Base-by-base conservation (phyloP, 2,888 invertebrate species). In the Epirrhoe alternata region DNA sequence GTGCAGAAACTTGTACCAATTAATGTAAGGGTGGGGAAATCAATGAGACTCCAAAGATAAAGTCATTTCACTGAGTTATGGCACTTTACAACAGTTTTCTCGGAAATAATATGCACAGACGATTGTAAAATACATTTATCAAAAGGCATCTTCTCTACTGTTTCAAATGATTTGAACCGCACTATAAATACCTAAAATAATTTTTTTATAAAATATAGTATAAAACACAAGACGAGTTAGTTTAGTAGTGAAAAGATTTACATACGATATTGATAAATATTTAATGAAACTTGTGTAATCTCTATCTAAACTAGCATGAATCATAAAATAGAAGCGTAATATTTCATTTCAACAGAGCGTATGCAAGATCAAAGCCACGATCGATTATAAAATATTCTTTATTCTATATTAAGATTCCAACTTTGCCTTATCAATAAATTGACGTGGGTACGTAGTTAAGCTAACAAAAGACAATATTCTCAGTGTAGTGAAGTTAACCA, bases 1-100 rank as follows among this genome's bases (percentile, higher is more conserved):
- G 82, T 73, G 84, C 80, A 80, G 81, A 80, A 86, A 86, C 76
- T 86, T 86, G 83, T 77, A 80, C 80, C 86, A 85, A 87, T 86
- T 86, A 86, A 83, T 84, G 82, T 80, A 77, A 72, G 75, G 77
- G 77, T 78, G 76, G 78, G 79, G 73, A 76, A 70, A 72, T 67
- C 56, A 63, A 68, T 63, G 69, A 53, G 62, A 60, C 64, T 55
- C 66, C 54, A 59, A 64, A 67, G 61, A 72, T 66, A 64, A 61
- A 64, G 61, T 61, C 30, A 56, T 63, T 68, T 57, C 58, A 54
- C 57, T 45, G 47, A 53, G 50, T 45, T 58, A 64, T 64, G 57
- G 42, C 52, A 57, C 61, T 64, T 64, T 58, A 30, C 17, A 52
- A 51, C 50, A 30, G 49, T 55, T 62, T 30, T 12, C 49, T 58